Evolutionary conservation across 2,888 invertebrate species (phyloP).

Genomic region (Ophion ventricosus): DNA sequence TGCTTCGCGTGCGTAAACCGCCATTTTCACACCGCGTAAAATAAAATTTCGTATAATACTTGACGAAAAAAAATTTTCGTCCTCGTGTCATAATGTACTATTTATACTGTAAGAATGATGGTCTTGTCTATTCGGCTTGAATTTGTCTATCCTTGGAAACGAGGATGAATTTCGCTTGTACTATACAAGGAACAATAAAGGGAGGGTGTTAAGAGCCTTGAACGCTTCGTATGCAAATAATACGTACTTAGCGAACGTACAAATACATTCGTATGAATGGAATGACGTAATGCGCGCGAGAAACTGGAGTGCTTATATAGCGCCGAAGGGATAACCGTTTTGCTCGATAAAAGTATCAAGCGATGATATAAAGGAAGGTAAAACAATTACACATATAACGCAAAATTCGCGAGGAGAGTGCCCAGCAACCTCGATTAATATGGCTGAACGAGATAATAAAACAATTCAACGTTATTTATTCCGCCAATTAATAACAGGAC

Average conservation of each 20-base stretch:
- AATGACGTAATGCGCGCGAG: slow-evolving; percentile 10
- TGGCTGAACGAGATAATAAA: slow-evolving; percentile 44
- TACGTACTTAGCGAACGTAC: not conserved
- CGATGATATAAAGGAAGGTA: slow-evolving; percentile 28
- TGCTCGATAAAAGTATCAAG: slow-evolving; percentile 43
- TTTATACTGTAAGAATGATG: not conserved
- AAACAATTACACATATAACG: slow-evolving; percentile 28
- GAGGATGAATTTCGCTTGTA: not conserved
- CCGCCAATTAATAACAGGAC: slow-evolving; percentile 36
- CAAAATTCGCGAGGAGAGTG: slow-evolving; percentile 9
- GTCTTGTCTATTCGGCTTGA: not conserved
- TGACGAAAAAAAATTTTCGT: too few relatives aligned
- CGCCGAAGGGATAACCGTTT: slow-evolving; percentile 25
- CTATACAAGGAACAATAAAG: slow-evolving; percentile 27
- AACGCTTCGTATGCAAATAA: slow-evolving; percentile 49
- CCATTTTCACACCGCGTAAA: too few relatives aligned
- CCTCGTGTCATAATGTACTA: too few relatives aligned
- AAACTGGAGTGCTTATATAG: not conserved
- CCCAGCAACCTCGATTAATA: slow-evolving; percentile 36
- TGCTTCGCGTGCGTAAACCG: too few relatives aligned
- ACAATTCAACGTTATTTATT: slow-evolving; percentile 40
- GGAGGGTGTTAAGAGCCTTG: slow-evolving; percentile 12
- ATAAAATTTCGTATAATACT: too few relatives aligned
- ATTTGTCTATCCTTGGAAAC: not conserved
- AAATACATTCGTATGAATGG: slow-evolving; percentile 3